Conservation (phyloP, 2,113 vertebrate species). For the Nothoprocta pentlandii region DNA sequence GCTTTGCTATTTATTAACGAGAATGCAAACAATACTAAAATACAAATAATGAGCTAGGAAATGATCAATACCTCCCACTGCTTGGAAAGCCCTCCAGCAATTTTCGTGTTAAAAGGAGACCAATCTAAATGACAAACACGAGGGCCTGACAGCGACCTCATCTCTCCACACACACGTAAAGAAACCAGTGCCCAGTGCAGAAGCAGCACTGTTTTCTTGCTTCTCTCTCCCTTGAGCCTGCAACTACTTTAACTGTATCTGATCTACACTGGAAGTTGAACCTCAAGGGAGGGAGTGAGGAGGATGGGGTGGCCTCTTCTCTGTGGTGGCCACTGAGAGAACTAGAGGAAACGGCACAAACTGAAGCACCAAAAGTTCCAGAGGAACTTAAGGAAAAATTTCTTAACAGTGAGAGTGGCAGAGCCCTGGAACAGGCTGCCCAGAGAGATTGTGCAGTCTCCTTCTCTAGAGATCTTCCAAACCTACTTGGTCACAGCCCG, state of each 20-base stretch:
- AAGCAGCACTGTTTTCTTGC: neutral
- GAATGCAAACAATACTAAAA: neutral
- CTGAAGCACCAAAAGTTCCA: no score
- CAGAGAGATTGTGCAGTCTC: no score
- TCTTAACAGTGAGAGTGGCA: no score
- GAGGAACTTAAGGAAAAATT: no score
- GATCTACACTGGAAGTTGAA: neutral
- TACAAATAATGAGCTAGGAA: neutral
- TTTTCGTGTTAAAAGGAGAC: constrained; percentile 19
- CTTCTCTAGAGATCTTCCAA: no score
- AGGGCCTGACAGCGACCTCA: neutral
- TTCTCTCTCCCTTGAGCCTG: constrained; percentile 14
- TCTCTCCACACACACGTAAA: neutral
- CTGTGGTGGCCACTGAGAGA: no score
- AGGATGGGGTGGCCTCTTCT: no score
- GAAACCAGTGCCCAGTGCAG: neutral
- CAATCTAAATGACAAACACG: neutral
- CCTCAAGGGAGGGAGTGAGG: no score
- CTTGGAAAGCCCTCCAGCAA: neutral
- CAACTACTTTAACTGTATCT: neutral
- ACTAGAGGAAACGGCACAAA: no score
- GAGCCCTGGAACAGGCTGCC: no score
- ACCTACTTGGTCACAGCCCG: no score
- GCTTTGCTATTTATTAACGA: constrained; percentile 57
- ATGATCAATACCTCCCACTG: neutral